A percentile compares a stretch with the other conserved stretches of the same genome.
Conservation (phyloP, 2,888 invertebrate genomes). For the Salpingus planirostris region DNA sequence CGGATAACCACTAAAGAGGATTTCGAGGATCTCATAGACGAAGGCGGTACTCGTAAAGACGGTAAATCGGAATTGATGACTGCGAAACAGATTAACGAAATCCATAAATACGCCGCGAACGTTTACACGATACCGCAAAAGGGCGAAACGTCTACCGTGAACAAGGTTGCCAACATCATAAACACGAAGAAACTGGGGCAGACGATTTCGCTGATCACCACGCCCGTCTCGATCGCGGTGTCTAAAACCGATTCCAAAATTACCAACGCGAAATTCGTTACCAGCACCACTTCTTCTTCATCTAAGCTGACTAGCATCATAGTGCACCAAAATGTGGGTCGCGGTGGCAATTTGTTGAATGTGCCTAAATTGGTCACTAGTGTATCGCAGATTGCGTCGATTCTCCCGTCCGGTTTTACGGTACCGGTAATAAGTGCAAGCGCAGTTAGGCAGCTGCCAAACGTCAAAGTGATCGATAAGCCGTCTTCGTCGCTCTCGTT, state of each 20-base stretch:
- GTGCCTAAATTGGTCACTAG: conserved; percentile 34
- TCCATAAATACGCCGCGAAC: conserved; percentile 35
- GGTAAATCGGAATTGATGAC: conserved; percentile 28
- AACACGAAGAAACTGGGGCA: too few species aligned
- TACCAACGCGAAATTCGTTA: not conserved
- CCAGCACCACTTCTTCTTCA: conserved; percentile 5
- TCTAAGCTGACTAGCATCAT: conserved; percentile 33
- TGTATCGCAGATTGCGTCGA: conserved; percentile 34
- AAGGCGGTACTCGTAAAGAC: conserved; percentile 51
- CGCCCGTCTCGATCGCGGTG: not conserved
- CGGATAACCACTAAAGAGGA: conserved; percentile 57
- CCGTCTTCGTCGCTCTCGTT: conserved; percentile 43
- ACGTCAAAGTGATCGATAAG: conserved; percentile 43
- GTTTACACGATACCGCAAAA: conserved; percentile 25
- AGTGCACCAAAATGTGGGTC: conserved; percentile 28
- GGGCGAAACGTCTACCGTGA: conserved; percentile 6
- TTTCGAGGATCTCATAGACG: conserved; percentile 57
- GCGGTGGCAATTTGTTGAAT: conserved; percentile 30
- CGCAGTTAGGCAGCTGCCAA: conserved; percentile 38
- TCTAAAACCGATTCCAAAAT: not conserved
- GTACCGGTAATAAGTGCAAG: conserved; percentile 41
- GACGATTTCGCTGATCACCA: conserved; percentile 27
- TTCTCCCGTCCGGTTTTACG: conserved; percentile 35
- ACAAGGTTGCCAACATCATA: conserved; percentile 8
- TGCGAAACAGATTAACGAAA: conserved; percentile 35